A percentile compares a stretch with the other conserved stretches of the same genome.
phyloP scores from a whole-genome alignment of 1,140 invertebrate genomes.

The Hylyphantes graminicola region DNA sequence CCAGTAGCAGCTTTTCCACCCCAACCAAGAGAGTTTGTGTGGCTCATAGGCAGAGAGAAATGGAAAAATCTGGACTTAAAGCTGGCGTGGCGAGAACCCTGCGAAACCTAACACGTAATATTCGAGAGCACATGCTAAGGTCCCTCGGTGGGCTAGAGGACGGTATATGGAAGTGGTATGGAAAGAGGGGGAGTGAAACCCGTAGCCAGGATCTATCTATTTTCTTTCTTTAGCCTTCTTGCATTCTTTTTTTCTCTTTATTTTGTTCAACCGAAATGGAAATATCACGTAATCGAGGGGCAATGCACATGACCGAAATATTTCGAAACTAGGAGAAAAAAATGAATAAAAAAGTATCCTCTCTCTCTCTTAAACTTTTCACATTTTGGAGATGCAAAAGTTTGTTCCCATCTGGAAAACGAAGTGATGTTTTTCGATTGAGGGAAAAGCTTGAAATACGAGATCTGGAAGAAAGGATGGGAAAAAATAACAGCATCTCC shows the following conservation, averaged over 20 bases:
- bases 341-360: neutral
- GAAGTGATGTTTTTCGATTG: constrained; percentile 59
- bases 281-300: constrained; percentile 60
- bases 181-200: constrained; percentile 31
- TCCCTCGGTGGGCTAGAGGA: constrained; percentile 35
- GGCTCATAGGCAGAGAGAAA: constrained; percentile 46
- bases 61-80: constrained; percentile 55
- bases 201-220: constrained; percentile 13
- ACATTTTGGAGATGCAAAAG: constrained; percentile 61
- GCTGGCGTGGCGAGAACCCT: constrained; percentile 59
- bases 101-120: constrained; percentile 61
- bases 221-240: constrained; percentile 39
- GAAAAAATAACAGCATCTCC: constrained; percentile 26
- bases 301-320: constrained; percentile 59
- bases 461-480: constrained; percentile 24
- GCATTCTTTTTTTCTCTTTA: constrained; percentile 32
- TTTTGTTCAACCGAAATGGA: constrained; percentile 60
- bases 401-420: constrained; percentile 59
- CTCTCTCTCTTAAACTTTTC: constrained; percentile 52
- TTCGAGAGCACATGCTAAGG: constrained; percentile 50
- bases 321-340: constrained; percentile 41
- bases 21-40: too few species aligned
- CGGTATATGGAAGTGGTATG: constrained; percentile 34
- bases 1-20: too few species aligned
- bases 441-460: constrained; percentile 56